A percentile compares a stretch with the other conserved stretches of the same genome.
Evolutionary conservation across 2,113 vertebrate genomes (phyloP).

Genomic region (Eulemur rufifrons): DNA sequence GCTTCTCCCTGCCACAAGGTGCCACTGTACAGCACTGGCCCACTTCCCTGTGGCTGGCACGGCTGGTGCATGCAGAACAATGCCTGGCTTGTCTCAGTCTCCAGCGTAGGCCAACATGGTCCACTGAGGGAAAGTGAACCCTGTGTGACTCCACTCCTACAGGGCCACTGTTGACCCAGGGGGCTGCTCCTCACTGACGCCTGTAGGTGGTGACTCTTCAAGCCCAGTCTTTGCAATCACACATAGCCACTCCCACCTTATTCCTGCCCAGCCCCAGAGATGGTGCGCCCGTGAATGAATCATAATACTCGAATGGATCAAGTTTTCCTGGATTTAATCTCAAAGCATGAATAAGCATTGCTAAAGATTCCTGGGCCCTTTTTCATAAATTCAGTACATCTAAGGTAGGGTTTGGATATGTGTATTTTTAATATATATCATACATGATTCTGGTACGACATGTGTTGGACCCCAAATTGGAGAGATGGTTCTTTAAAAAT

Average conservation of each 20-base stretch:
- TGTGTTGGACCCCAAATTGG: background rate
- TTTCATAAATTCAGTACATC: background rate
- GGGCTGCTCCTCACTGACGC: background rate
- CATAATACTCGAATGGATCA: background rate
- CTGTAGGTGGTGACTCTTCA: background rate
- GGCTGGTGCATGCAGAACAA: background rate
- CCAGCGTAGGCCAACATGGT: background rate
- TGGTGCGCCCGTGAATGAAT: background rate
- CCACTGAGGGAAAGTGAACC: background rate
- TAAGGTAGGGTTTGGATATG: background rate
- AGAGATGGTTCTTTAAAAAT: background rate
- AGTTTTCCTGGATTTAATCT: constrained; percentile 3
- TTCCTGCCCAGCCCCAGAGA: background rate
- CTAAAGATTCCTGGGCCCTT: background rate
- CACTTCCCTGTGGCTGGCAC: background rate
- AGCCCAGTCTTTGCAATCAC: background rate
- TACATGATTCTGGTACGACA: background rate
- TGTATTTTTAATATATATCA: background rate
- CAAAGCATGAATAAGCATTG: constrained; percentile 2
- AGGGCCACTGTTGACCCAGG: background rate
- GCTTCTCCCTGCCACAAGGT: background rate
- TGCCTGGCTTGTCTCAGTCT: constrained; percentile 5
- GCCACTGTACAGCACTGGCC: background rate
- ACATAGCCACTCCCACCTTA: background rate
- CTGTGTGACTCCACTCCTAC: background rate